A percentile compares a stretch with the other conserved stretches of the same genome.
These are phyloP conservation scores for Caranx melampygus DNA, from an alignment of 2,113 vertebrate species.

Conservation along the genomic window DNA sequence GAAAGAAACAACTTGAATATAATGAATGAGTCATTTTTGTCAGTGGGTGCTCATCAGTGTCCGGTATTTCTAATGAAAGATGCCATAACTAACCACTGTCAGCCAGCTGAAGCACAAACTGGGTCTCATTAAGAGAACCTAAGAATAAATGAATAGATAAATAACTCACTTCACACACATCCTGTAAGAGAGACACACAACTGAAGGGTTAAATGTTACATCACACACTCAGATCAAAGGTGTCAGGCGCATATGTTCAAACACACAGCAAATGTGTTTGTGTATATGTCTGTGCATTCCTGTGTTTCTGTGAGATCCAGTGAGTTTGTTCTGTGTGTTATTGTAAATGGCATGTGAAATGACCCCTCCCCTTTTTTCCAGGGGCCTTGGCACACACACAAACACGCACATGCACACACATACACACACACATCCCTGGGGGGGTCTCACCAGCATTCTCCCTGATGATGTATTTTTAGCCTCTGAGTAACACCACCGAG, in stretches of 20 bases:
- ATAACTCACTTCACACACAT: background rate
- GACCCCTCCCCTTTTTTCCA: constrained; percentile 14
- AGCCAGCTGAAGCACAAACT: background rate
- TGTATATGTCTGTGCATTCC: background rate
- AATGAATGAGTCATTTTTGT: background rate
- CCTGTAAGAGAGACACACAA: background rate
- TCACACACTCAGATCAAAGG: background rate
- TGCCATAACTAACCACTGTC: background rate
- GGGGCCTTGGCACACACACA: background rate
- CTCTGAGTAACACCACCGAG: constrained; percentile 50
- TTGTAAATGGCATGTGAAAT: constrained; percentile 38
- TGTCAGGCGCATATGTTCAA: background rate
- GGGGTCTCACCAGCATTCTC: constrained; percentile 12
- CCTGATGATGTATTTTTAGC: constrained; percentile 67
- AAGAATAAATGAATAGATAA: too few relatives aligned
- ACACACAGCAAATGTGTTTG: background rate
- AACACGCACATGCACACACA: background rate
- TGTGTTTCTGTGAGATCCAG: background rate
- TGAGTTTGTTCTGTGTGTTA: constrained; percentile 12
- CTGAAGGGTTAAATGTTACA: background rate
- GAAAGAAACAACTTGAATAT: background rate
- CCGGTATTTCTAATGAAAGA: background rate
- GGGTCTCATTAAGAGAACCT: background rate
- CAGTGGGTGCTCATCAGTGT: background rate
- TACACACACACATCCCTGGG: constrained; percentile 24